Base-by-base conservation (phyloP, 2,888 invertebrate species). In the Timandra comae region DNA sequence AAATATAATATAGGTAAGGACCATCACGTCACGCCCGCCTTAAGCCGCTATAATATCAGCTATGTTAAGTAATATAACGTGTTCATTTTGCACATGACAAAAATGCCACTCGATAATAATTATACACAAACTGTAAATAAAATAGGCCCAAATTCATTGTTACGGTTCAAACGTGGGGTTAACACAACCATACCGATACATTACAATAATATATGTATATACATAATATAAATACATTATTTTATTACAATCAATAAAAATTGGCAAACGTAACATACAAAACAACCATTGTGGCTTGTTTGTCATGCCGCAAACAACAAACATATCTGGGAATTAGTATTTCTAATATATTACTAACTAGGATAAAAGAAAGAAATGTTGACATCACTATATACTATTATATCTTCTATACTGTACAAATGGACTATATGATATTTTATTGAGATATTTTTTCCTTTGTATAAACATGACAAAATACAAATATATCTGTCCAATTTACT, bases 391-490 rank as follows among this genome's bases (percentile, higher is more conserved):
- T 66, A 74, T 81, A 81, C 24, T 24, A 24, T 9, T 74, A 73
- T 76, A 81, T 70, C 68, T 62, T 60, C 77, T 82, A 80, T 59
- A 65, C 80, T 81, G 78, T 85, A 85, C 82, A 82, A 30, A 75
- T 75, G 82, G 80, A 80, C 80, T 81, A 82, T n/a, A n/a, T 78
- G 78, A 79, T 80, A 82, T 74, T 76, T 64, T 65, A 73, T 76
- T 79, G 79, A 82, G 80, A 82, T 80, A 82, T 77, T 74, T 69
- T 57, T 72, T 70, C 68, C 69, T 77, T 81, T 67, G 80, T 85
- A 84, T 82, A 85, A 82, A 85, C 71, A 72, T 84, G 84, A 79
- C 73, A 84, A 85, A 84, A 85, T 84, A 85, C 80, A 79, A 80
- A 79, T 70, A 75, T 75, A 66, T 76, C 62, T 71, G 73, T 71